phyloP scores from a whole-genome alignment of 2,797 vertebrate genomes.

The Enteromius mattozi region DNA sequence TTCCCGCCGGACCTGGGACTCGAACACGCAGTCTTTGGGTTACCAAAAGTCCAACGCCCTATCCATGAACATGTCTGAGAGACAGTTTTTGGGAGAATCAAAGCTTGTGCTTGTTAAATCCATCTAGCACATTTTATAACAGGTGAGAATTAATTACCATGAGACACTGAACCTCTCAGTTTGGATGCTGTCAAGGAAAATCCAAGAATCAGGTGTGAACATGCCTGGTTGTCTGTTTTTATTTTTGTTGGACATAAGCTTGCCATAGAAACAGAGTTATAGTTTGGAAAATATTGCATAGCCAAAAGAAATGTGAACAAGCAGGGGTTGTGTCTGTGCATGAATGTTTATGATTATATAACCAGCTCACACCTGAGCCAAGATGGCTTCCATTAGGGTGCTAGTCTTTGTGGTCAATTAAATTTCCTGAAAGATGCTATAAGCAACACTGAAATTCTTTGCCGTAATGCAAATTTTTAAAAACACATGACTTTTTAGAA shows the following conservation, averaged over 20 bases:
- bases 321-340: not conserved
- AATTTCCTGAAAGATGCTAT: not conserved
- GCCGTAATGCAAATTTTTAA: not conserved
- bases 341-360: not conserved
- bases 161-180: not conserved
- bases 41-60: no score
- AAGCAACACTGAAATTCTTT: not conserved
- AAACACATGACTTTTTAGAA: not conserved
- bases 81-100: not conserved
- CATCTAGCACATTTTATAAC: not conserved
- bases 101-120: not conserved
- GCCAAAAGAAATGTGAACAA: slow-evolving; percentile 9
- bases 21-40: no score
- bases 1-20: no score
- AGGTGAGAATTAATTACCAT: not conserved
- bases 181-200: not conserved
- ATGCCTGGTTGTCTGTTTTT: not conserved
- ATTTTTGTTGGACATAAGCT: not conserved
- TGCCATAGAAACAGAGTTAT: not conserved
- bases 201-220: not conserved
- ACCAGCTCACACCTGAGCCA: not conserved
- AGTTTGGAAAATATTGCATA: not conserved
- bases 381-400: not conserved
- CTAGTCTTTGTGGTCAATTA: not conserved
- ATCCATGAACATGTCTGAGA: no score